Conservation (phyloP, 2,113 vertebrate species). For the Hypomesus transpacificus region DNA sequence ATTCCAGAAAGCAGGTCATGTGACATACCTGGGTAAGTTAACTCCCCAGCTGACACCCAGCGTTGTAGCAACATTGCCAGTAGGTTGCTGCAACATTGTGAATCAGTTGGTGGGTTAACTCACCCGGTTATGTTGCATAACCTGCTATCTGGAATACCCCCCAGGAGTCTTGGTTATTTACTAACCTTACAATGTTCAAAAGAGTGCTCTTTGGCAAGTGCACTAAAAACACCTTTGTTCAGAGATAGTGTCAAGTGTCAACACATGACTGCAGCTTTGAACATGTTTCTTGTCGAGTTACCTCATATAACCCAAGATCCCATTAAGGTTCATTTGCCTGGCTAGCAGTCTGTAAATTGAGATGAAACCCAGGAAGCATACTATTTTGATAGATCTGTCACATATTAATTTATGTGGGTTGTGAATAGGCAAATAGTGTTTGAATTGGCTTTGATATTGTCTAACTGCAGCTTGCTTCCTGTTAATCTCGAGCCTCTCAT, state of each 20-base stretch:
- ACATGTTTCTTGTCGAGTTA: conserved; percentile 36
- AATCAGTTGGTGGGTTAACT: no score
- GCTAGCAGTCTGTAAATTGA: conserved; percentile 1
- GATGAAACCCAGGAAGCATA: conserved; percentile 8
- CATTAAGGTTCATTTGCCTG: background rate
- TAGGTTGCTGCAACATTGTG: no score
- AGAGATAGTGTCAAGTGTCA: conserved; percentile 5
- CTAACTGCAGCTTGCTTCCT: no score
- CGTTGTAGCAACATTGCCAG: no score
- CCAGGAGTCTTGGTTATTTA: background rate
- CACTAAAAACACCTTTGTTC: conserved; percentile 19
- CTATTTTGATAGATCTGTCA: conserved; percentile 16
- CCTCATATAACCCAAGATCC: conserved; percentile 18
- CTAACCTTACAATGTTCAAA: no score
- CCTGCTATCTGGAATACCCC: no score
- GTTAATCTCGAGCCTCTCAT: no score
- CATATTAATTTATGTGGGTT: background rate
- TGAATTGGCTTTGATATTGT: no score
- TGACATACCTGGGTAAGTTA: no score
- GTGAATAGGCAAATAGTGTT: background rate
- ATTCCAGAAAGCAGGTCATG: no score
- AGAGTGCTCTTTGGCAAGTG: conserved; percentile 11
- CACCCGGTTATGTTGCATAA: no score
- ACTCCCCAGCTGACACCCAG: no score
- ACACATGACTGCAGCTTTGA: conserved; percentile 15